These are phyloP conservation scores for Leptinotarsa peninsularis DNA, from an alignment of 2,888 invertebrate genomes.

Conservation along the genomic window DNA sequence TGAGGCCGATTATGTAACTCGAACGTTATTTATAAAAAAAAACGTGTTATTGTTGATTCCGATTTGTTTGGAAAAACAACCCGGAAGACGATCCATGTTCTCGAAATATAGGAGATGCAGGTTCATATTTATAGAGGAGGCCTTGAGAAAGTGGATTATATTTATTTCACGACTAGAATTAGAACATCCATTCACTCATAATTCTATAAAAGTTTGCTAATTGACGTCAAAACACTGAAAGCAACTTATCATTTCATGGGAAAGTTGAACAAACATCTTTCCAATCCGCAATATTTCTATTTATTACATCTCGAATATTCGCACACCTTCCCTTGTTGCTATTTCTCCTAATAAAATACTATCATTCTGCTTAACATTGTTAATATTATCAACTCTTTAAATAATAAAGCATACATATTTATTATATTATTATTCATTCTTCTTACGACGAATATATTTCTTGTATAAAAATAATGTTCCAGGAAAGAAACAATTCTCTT, in stretches of 20 bases:
- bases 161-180: neutral
- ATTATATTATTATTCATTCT: neutral
- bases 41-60: neutral
- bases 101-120: neutral
- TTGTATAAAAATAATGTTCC: no score
- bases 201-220: neutral
- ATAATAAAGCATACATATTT: neutral
- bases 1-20: constrained; percentile 6
- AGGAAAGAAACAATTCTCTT: no score
- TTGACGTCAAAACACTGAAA: neutral
- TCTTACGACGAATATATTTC: neutral
- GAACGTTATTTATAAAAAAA: constrained; percentile 3
- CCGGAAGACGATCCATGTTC: constrained; percentile 1
- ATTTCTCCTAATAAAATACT: neutral
- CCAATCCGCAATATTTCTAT: no score
- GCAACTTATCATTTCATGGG: neutral
- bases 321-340: no score
- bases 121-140: constrained; percentile 7
- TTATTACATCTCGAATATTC: no score
- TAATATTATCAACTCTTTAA: neutral
- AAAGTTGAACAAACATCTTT: no score
- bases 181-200: neutral
- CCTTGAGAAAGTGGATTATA: neutral
- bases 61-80: neutral
- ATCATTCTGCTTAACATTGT: neutral